Percentiles rank a stretch among this genome's conserved stretches.
Evolutionary conservation across 2,888 invertebrate genomes (phyloP).

Genomic region (Tetramorium bicarinatum): DNA sequence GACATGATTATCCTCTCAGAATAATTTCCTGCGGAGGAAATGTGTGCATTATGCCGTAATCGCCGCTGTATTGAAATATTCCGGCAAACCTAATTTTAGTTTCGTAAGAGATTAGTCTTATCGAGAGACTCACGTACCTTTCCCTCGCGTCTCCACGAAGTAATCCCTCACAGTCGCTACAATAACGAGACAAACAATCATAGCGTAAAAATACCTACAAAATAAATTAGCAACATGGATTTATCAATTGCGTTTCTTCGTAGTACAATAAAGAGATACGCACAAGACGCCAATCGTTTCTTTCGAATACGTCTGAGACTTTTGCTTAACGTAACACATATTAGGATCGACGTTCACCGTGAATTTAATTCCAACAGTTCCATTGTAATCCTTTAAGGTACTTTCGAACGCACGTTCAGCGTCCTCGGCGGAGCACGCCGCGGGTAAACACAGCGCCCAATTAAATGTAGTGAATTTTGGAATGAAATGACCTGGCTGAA

Average conservation of each 20-base stretch:
- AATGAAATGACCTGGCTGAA: constrained; percentile 91
- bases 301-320: constrained; percentile 81
- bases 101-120: constrained; percentile 16
- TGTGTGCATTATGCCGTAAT: constrained; percentile 22
- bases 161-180: constrained; percentile 83
- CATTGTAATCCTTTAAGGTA: constrained; percentile 88
- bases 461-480: constrained; percentile 91
- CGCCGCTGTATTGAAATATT: constrained; percentile 7
- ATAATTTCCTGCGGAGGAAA: constrained; percentile 79
- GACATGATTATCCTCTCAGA: constrained; percentile 87
- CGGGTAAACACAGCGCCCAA: constrained; percentile 91
- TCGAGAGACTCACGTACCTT: constrained; percentile 76
- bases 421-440: constrained; percentile 89
- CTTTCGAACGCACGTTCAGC: constrained; percentile 88
- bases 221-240: constrained; percentile 16
- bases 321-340: constrained; percentile 88
- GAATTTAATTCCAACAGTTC: constrained; percentile 88
- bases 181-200: constrained; percentile 81
- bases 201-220: constrained; percentile 84
- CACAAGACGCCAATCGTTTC: constrained; percentile 87
- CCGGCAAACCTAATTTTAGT: constrained; percentile 7
- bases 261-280: constrained; percentile 71
- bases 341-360: constrained; percentile 88
- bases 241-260: not conserved
- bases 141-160: constrained; percentile 77